Conservation (phyloP, 1,140 invertebrate genomes). For the Eueides isabella region DNA sequence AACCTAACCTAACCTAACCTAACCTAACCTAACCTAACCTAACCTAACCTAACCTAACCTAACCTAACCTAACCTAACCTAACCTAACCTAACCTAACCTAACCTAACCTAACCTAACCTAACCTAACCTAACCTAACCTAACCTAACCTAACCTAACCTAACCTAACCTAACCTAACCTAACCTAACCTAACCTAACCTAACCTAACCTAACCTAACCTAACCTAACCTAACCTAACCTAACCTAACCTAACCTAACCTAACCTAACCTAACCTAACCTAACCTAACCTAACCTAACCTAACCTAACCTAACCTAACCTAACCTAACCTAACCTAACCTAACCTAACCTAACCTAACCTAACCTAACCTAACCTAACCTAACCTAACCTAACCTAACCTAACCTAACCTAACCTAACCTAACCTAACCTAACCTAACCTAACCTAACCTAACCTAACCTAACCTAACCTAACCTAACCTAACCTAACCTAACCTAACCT, state of each 20-base stretch:
- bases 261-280: background rate
- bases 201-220: too few species aligned
- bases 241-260: constrained; percentile 8
- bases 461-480: constrained; percentile 5
- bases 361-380: constrained; percentile 11
- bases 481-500: constrained; percentile 5
- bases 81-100: constrained; percentile 49
- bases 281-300: background rate
- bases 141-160: constrained; percentile 26
- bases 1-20: constrained; percentile 29
- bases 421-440: constrained; percentile 11
- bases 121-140: constrained; percentile 26
- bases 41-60: constrained; percentile 50
- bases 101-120: constrained; percentile 42
- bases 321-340: constrained; percentile 11
- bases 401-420: constrained; percentile 11
- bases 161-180: constrained; percentile 24
- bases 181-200: constrained; percentile 3
- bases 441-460: constrained; percentile 11
- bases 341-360: constrained; percentile 11
- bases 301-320: constrained; percentile 8
- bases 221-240: constrained; percentile 6
- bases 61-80: constrained; percentile 48
- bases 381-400: constrained; percentile 11
- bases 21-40: constrained; percentile 39